These are phyloP conservation scores for Accipiter virgatus DNA, from an alignment of 2,113 vertebrate species.

Conservation along the genomic window DNA sequence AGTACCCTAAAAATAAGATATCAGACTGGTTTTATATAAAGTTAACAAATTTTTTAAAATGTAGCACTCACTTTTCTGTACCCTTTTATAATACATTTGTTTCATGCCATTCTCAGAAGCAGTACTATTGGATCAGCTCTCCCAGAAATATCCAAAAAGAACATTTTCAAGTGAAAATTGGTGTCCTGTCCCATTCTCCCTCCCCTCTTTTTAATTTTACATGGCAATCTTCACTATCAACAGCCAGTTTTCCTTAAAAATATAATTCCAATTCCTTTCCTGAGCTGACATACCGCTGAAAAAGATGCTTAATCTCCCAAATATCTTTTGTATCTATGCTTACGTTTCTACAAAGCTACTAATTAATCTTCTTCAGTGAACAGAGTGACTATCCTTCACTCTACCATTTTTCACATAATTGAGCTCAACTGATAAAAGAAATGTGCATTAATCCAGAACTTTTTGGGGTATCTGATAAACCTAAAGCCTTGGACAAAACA, in stretches of 20 bases:
- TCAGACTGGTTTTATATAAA: not conserved
- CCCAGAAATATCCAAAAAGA: not conserved
- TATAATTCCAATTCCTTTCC: not conserved
- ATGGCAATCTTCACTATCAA: not conserved
- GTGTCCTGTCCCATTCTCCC: not conserved
- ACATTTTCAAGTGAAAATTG: not conserved
- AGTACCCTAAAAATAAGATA: not conserved
- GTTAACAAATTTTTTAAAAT: not conserved
- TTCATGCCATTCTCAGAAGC: not conserved
- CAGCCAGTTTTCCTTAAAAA: not conserved
- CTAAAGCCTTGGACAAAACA: not conserved
- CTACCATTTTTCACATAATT: not conserved
- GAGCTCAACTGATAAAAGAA: not conserved
- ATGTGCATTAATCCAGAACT: not conserved
- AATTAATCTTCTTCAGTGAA: not conserved
- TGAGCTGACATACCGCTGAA: not conserved
- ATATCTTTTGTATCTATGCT: not conserved
- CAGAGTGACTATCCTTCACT: not conserved
- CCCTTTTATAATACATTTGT: not conserved
- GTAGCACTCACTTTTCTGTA: not conserved
- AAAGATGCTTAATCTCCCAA: not conserved
- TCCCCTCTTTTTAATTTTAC: not conserved
- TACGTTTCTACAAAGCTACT: not conserved
- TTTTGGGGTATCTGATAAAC: not conserved
- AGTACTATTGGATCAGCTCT: not conserved